Conservation (phyloP, 2,113 vertebrate genomes). For the Neoarius graeffei region DNA sequence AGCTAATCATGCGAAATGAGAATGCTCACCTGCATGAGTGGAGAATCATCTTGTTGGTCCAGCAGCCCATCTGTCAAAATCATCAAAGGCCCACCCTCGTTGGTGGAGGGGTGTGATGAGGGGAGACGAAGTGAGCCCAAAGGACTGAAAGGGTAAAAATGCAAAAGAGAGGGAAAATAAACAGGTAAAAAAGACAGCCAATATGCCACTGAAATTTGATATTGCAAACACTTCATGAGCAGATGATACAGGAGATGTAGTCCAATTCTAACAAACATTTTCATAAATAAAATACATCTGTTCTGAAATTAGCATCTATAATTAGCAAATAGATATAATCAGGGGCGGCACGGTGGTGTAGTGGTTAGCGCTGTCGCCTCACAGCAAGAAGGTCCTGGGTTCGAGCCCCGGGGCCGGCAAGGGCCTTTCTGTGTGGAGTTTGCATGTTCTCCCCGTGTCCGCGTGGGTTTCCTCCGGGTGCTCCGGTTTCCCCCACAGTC, state of each 20-base stretch:
- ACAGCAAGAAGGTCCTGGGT: too few species aligned
- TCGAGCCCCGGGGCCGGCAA: too few species aligned
- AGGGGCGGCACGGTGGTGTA: too few species aligned
- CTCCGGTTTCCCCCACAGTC: too few species aligned
- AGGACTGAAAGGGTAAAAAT: conserved; percentile 31
- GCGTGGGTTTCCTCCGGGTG: too few species aligned
- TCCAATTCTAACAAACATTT: background rate
- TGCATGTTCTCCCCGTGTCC: too few species aligned
- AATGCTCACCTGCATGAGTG: conserved; percentile 93
- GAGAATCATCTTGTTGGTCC: conserved; percentile 88
- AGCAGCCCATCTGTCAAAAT: conserved; percentile 87
- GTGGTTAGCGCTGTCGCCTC: too few species aligned
- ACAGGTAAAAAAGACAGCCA: background rate
- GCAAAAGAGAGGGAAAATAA: background rate
- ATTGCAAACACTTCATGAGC: too few species aligned
- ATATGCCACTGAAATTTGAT: background rate
- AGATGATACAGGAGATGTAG: background rate
- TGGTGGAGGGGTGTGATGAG: conserved; percentile 88
- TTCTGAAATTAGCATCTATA: background rate
- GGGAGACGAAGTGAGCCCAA: conserved; percentile 61
- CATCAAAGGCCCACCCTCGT: conserved; percentile 86
- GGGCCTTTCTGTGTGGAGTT: too few species aligned
- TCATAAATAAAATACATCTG: background rate
- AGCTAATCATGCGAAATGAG: conserved; percentile 90
- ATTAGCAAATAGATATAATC: background rate